Evolutionary conservation across 2,113 vertebrate species (phyloP).

Genomic region (Tautogolabrus adspersus): DNA sequence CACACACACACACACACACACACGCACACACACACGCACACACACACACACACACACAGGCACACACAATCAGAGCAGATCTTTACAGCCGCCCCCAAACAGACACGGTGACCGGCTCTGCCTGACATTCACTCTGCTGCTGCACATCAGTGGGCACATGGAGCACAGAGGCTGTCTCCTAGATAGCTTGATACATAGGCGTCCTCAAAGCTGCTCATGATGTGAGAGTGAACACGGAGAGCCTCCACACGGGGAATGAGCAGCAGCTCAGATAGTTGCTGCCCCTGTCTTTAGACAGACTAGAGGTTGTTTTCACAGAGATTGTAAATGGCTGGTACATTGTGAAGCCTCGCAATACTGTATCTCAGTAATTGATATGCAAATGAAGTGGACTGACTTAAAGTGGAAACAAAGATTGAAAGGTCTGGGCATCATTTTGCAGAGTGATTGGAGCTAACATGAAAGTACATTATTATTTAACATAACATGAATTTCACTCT

Average conservation of each 20-base stretch:
- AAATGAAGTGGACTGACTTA: neutral
- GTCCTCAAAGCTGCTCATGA: slow-evolving; percentile 45
- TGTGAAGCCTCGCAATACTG: neutral
- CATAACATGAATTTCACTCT: too few relatives aligned
- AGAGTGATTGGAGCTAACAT: neutral
- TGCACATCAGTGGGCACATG: slow-evolving; percentile 57
- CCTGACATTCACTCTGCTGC: slow-evolving; percentile 54
- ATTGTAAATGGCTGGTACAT: neutral
- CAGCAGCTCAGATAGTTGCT: slow-evolving; percentile 6
- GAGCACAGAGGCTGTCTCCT: slow-evolving; percentile 31
- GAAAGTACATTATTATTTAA: too few relatives aligned
- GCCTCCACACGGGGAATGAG: slow-evolving; percentile 14
- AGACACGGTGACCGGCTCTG: slow-evolving; percentile 38
- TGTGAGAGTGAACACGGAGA: slow-evolving; percentile 34
- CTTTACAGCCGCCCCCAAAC: slow-evolving; percentile 26
- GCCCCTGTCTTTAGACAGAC: neutral
- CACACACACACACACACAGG: neutral
- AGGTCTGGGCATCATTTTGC: neutral
- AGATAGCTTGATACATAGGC: slow-evolving; percentile 45
- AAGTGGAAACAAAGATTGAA: neutral
- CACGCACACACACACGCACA: slow-evolving; percentile 14
- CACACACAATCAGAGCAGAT: slow-evolving; percentile 20
- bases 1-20: slow-evolving; percentile 23
- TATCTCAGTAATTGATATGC: neutral
- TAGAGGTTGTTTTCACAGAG: neutral